Conservation (phyloP, 2,113 vertebrate genomes). For the Erinaceus europaeus region DNA sequence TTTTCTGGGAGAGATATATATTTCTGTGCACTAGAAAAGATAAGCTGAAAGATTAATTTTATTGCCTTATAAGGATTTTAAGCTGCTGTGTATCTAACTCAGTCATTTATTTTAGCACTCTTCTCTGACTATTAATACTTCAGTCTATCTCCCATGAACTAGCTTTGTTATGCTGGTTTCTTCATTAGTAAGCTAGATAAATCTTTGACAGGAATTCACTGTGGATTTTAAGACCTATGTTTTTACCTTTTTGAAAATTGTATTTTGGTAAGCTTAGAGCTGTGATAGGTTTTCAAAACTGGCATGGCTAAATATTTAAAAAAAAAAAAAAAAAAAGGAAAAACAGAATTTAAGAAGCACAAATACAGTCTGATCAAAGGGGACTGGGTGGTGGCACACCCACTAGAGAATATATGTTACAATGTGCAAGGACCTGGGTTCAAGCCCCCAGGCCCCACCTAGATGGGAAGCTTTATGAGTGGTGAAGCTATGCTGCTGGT, state of each 20-base stretch:
- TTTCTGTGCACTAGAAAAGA: not conserved
- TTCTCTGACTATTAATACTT: not conserved
- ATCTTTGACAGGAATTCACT: not conserved
- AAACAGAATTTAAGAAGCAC: not conserved
- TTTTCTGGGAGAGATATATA: too few relatives aligned
- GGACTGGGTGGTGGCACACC: too few relatives aligned
- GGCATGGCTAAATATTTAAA: not conserved
- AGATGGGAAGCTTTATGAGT: too few relatives aligned
- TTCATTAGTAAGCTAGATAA: not conserved
- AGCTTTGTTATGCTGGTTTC: not conserved
- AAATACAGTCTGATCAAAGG: too few relatives aligned
- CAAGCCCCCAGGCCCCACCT: too few relatives aligned
- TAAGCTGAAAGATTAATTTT: not conserved
- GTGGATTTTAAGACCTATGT: not conserved
- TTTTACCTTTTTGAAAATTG: constrained; percentile 10
- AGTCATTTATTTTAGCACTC: not conserved
- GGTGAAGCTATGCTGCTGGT: too few relatives aligned
- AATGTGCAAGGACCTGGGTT: too few relatives aligned
- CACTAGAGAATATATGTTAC: too few relatives aligned
- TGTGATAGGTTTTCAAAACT: not conserved
- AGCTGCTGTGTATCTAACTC: not conserved
- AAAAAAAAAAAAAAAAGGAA: not conserved
- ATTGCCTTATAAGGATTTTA: not conserved
- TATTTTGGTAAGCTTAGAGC: not conserved
- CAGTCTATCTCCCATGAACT: not conserved